phyloP scores from a whole-genome alignment of 1,140 invertebrate species.

The Drosophila novamexicana region DNA sequence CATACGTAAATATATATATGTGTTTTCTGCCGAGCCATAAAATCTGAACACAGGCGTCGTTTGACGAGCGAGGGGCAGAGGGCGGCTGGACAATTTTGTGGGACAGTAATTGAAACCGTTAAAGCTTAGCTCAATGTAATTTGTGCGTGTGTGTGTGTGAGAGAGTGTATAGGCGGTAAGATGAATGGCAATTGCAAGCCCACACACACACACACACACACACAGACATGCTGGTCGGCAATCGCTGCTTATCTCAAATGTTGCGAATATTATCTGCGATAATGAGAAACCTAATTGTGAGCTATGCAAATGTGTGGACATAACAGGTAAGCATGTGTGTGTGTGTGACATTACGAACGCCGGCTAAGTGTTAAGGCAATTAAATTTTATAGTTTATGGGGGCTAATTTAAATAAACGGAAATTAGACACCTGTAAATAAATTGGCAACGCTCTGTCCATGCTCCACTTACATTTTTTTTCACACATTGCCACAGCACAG shows the following conservation, averaged over 20 bases:
- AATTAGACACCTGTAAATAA: constrained; percentile 50
- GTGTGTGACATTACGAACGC: constrained; percentile 37
- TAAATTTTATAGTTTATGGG: constrained; percentile 74
- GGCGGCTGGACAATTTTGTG: constrained; percentile 48
- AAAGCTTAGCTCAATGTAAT: constrained; percentile 59
- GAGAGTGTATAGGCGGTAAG: constrained; percentile 14
- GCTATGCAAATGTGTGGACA: constrained; percentile 69
- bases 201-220: constrained; percentile 8
- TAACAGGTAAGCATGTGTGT: constrained; percentile 30
- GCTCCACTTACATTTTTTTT: neutral
- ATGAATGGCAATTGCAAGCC: constrained; percentile 52
- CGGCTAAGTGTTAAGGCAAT: constrained; percentile 70
- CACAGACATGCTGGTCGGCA: constrained; percentile 52
- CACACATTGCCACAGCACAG: neutral
- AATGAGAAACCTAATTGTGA: constrained; percentile 81
- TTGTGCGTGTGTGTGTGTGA: constrained; percentile 25
- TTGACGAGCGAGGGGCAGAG: constrained; percentile 11
- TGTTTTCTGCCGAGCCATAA: constrained; percentile 33
- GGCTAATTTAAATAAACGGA: constrained; percentile 76
- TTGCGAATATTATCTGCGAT: constrained; percentile 78
- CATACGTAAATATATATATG: neutral
- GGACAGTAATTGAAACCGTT: constrained; percentile 76
- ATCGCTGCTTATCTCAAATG: constrained; percentile 68
- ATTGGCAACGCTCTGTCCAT: constrained; percentile 12
- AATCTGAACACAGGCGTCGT: constrained; percentile 63